phyloP scores from a whole-genome alignment of 1,140 invertebrate species.

The Anastatus disparis region DNA sequence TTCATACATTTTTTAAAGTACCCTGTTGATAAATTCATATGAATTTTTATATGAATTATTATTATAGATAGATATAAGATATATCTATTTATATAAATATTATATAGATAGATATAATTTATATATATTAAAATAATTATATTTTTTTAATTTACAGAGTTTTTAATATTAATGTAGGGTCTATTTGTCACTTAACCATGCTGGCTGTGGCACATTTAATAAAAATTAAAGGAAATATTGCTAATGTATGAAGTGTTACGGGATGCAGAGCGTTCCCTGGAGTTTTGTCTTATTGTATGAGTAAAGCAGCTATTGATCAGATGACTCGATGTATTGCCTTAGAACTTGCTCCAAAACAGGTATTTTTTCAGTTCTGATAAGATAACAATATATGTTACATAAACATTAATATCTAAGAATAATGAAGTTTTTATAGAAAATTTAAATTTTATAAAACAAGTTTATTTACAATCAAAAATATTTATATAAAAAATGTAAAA shows the following conservation, averaged over 20 bases:
- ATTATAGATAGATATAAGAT: no score
- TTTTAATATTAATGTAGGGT: conserved; percentile 87
- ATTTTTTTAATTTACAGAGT: conserved; percentile 60
- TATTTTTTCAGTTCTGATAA: no score
- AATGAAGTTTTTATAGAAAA: no score
- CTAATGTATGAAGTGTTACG: conserved; percentile 91
- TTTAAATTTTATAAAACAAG: no score
- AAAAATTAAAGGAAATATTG: conserved; percentile 84
- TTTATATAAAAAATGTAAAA: no score
- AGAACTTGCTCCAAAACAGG: conserved; percentile 81
- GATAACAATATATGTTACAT: no score
- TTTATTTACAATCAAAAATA: no score
- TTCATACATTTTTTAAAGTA: no score
- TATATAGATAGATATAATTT: neutral
- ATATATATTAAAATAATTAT: neutral
- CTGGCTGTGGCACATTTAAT: conserved; percentile 85
- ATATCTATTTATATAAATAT: no score
- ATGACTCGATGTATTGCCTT: conserved; percentile 85
- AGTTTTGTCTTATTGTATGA: conserved; percentile 85
- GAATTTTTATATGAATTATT: no score
- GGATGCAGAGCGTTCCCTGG: conserved; percentile 83
- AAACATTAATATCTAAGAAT: no score
- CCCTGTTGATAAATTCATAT: no score
- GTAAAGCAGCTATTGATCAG: conserved; percentile 91
- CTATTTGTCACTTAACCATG: conserved; percentile 86